Evolutionary conservation across 2,113 vertebrate species (phyloP).

Genomic region (Ondatra zibethicus): DNA sequence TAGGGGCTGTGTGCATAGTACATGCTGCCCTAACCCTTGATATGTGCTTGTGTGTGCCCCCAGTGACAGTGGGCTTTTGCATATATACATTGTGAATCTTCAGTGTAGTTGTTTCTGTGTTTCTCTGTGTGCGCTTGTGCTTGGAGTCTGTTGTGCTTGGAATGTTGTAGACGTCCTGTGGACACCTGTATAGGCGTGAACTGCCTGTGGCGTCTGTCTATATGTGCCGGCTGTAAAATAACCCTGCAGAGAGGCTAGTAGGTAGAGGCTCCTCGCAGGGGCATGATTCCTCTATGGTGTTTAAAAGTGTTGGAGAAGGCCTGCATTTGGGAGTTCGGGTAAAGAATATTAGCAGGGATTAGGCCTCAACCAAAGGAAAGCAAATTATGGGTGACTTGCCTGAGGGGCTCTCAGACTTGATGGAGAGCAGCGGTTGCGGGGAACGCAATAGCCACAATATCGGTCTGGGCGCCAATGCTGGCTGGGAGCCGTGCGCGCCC

Average conservation of each 20-base stretch:
- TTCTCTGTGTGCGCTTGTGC: background rate
- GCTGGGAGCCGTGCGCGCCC: background rate
- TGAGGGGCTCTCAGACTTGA: background rate
- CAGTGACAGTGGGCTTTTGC: background rate
- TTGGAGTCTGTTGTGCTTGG: background rate
- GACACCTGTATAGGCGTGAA: background rate
- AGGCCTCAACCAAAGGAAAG: background rate
- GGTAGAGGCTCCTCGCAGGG: background rate
- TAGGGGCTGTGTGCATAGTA: background rate
- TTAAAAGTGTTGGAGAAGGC: constrained; percentile 7
- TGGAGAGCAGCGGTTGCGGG: background rate
- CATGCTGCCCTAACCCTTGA: background rate
- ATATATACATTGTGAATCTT: background rate
- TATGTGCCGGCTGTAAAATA: background rate
- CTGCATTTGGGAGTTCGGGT: background rate
- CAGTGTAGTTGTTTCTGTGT: background rate
- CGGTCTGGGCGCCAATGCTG: background rate
- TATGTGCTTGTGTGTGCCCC: background rate
- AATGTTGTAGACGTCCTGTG: background rate
- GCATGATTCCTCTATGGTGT: constrained; percentile 51
- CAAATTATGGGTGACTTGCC: background rate
- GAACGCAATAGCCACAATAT: background rate
- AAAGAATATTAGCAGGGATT: background rate
- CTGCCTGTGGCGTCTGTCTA: background rate
- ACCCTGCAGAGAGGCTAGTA: background rate